Conservation (phyloP, 2,888 invertebrate species). For the Chrysolina americana region DNA sequence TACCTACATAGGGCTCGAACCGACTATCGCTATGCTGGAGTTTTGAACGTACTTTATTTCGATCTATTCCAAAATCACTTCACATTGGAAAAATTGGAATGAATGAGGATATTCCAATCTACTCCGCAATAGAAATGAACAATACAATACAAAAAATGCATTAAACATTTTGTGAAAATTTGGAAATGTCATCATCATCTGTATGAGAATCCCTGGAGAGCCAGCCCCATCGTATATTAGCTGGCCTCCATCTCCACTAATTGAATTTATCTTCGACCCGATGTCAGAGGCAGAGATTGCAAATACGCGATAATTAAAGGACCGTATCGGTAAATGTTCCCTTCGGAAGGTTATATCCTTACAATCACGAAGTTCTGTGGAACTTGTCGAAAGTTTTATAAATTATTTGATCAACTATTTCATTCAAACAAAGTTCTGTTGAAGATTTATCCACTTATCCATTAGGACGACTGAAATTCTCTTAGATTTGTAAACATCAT, state of each 20-base stretch:
- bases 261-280: slow-evolving; percentile 6
- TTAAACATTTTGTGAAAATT: background rate
- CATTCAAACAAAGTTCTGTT: too few relatives aligned
- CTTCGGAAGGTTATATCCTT: background rate
- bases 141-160: background rate
- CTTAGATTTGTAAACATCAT: too few relatives aligned
- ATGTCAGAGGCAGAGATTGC: slow-evolving; percentile 12
- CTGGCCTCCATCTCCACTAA: background rate
- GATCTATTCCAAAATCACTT: too few relatives aligned
- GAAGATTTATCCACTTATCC: too few relatives aligned
- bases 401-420: too few relatives aligned
- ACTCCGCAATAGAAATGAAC: background rate
- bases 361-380: background rate
- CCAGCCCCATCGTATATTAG: background rate
- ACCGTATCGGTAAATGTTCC: background rate
- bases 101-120: too few relatives aligned
- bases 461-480: too few relatives aligned
- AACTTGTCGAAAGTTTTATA: too few relatives aligned
- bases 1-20: too few relatives aligned
- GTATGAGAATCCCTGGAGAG: background rate
- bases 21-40: too few relatives aligned
- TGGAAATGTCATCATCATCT: slow-evolving; percentile 1
- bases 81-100: too few relatives aligned
- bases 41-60: too few relatives aligned
- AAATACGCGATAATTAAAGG: slow-evolving; percentile 2